Base-by-base conservation (phyloP, 2,797 vertebrate species). In the Botia kubotai region DNA sequence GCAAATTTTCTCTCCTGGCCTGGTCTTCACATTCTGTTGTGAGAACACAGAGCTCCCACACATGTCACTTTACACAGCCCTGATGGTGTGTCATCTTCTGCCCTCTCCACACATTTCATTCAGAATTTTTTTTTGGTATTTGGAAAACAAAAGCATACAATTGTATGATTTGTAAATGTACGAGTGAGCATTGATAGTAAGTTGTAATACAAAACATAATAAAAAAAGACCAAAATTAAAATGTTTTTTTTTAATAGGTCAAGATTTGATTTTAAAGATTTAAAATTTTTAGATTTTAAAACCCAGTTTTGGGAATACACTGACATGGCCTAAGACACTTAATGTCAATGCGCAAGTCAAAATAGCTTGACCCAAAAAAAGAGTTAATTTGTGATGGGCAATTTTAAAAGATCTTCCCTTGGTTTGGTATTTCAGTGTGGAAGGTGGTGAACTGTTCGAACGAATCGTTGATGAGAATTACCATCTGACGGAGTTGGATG, bases 401-500 rank as follows among this genome's bases (percentile, higher is more conserved):
- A 53, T 53, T 75, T 55, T 16, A 36, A 67, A 74, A 48, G 16
- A 74, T 17, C 48, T 67, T 11, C 65, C n/a, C 29, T 55, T 77
- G 63, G 14, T 79, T 72, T 72, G 57, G 53, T 65, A 75, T 86
- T 85, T 65, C 87, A 97, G 96, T 19, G 94, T 97, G 79, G 95
- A 95, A 60, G 96, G 96, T 0, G 96, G 96, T 0, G 96, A 97
- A 58, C 89, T 97, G 77, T 97, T 97, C 74, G 95, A 97, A 86
- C 92, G 95, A 80, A 97, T 97, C 84, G 94, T 94, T 1, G 95
- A 96, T 69, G 96, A 96, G 73, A 94, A 90, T 82, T 95, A 93
- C 89, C 91, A 87, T 33, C 87, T 97, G 74, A 96, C 95, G 0
- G 96, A 97, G 69, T 70, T 97, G 90, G 96, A 96, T 52, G 95